These are phyloP conservation scores for Nesospiza acunhae DNA, from an alignment of 2,113 vertebrate species.

Conservation along the genomic window DNA sequence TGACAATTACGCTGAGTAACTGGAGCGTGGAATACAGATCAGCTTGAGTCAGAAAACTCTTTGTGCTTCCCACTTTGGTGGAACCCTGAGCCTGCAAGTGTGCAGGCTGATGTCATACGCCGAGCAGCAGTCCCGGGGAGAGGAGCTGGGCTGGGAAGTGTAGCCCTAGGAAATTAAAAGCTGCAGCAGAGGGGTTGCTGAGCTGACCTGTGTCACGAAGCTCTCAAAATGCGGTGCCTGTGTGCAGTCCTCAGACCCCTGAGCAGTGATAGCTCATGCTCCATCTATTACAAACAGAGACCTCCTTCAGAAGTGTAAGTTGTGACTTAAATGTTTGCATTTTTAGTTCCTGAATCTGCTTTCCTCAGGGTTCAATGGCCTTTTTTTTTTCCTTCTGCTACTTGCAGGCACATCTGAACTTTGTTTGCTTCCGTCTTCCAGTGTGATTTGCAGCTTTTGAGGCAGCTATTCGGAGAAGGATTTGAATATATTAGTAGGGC, in stretches of 20 bases:
- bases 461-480: neutral
- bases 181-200: neutral
- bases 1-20: conserved; percentile 33
- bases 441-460: neutral
- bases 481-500: neutral
- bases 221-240: conserved; percentile 61
- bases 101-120: conserved; percentile 49
- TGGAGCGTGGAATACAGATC: conserved; percentile 38
- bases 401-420: neutral
- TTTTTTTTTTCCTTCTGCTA: neutral
- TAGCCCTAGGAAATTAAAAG: neutral
- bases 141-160: conserved; percentile 41
- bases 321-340: neutral
- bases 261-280: conserved; percentile 51
- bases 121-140: conserved; percentile 25
- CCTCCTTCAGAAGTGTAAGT: conserved; percentile 60
- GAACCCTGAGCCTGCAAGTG: conserved; percentile 38
- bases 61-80: conserved; percentile 43
- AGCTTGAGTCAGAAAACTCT: conserved; percentile 50
- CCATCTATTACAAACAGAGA: conserved; percentile 59
- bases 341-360: neutral
- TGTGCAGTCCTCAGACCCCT: conserved; percentile 65
- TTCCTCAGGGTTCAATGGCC: neutral
- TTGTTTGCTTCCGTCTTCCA: neutral
- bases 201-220: neutral